Conservation (phyloP, 2,797 vertebrate genomes). For the Neoniphon sammara region DNA sequence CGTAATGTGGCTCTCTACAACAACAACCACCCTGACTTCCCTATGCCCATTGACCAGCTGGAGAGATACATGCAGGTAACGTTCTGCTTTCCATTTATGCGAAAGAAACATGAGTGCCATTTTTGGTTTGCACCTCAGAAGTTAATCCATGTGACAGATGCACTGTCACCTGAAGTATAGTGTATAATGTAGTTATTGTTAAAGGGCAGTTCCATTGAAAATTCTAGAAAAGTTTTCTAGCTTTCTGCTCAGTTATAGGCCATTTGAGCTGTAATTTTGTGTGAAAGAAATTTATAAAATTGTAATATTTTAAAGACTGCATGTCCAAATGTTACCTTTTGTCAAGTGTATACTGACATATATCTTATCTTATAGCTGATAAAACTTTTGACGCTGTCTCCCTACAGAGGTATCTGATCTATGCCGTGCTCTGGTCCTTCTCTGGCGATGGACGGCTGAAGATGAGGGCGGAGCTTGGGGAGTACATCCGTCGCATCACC, state of each 20-base stretch:
- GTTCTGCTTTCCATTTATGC: not conserved
- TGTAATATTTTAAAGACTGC: too few relatives aligned
- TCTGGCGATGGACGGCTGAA: slow-evolving; percentile 97
- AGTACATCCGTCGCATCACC: slow-evolving; percentile 97
- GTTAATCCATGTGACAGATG: not conserved
- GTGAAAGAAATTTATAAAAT: too few relatives aligned
- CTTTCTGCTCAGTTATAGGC: too few relatives aligned
- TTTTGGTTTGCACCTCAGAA: not conserved
- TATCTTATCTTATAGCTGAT: not conserved
- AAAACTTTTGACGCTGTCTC: not conserved
- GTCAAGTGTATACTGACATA: not conserved
- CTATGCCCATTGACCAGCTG: slow-evolving; percentile 96
- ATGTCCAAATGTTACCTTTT: not conserved
- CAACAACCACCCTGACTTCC: slow-evolving; percentile 98
- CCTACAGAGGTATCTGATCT: slow-evolving; percentile 92
- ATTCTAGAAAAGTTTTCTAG: too few relatives aligned
- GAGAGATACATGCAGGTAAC: slow-evolving; percentile 97
- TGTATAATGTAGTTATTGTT: too few relatives aligned
- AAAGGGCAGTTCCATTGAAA: too few relatives aligned
- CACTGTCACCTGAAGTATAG: too few relatives aligned
- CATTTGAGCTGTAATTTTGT: too few relatives aligned
- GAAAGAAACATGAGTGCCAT: not conserved
- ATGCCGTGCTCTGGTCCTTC: slow-evolving; percentile 98
- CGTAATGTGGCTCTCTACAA: slow-evolving; percentile 97
- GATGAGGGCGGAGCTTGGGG: slow-evolving; percentile 96